Base-by-base conservation (phyloP, 1,140 invertebrate genomes). In the Drosophila guanche region DNA sequence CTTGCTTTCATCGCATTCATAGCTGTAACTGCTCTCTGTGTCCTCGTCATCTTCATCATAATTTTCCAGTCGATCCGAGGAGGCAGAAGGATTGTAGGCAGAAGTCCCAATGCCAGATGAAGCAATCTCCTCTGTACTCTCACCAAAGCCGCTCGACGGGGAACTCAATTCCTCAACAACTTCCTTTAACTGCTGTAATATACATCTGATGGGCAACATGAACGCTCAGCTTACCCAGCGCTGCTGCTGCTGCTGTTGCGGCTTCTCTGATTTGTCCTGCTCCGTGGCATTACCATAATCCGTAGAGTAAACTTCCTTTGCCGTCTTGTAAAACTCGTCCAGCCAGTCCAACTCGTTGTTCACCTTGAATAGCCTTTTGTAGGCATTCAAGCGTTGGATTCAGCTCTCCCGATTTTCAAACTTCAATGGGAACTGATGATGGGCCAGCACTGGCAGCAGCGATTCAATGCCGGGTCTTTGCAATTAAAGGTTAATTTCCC, bases 81-180 rank as follows among this genome's bases (percentile, higher is more conserved):
- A 51, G n/a, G n/a, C n/a, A 1, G 59, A 53, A 4, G 33, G 33
- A 12, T 37, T 6, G 43, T 81, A 77, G 10, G 63, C 65, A 0
- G 89, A 90, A 2, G 89, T 79, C 23, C 76, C 89, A 51, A 90
- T 90, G 2, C 89, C 89, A 2, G 89, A 90, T 4, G 89, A 89
- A 14, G 50, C 75, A 46, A 81, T 89, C 20, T 90, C 83, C 10
- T 60, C 33, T 37, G 33, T 53, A 10, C 63, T 83, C 53, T 86
- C 80, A 2, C 77, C 89, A 55, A 86, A 86, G 25, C 81, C 81
- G 22, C 81, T 86, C 4, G 83, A 81, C 12, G 80, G 33, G 10
- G 33, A 79, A 27, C 70, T 40, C 3, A 12, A 37, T 4, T 14
- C 42, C 0, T 27, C 43, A 27, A 20, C n/a, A 25, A 27, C 20